Evolutionary conservation across 2,797 vertebrate species (phyloP), one percentile per base, ranked within the genome.

Genomic region (Steatocranus sp.): DNA sequence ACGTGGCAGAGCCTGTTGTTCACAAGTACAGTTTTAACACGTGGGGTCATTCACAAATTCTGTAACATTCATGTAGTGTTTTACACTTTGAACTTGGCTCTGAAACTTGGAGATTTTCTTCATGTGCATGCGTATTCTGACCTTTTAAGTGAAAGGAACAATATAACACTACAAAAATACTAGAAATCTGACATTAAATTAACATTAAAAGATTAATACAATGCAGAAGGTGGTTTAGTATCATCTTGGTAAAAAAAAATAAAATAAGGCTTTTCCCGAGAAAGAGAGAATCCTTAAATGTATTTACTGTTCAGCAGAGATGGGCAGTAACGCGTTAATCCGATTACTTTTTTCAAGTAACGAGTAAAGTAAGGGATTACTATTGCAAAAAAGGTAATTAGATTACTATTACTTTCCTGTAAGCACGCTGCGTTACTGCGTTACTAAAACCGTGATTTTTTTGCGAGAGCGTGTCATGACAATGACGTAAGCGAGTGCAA

Each of bases 261-360:
- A 18, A 68, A 0, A 20, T 5, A 27, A 43, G 23, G 1, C 14
- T 46, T 43, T 70, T 38, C 63, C 63, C 6, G 2, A 18, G 38
- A 70, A 23, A 46, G 8, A 25, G 20, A 25, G 32, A 61, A 61
- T 8, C 56, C 56, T 11, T n/a, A 34, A n/a, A 61, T 61, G 30
- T 34, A n/a, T 61, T 61, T 68, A 68, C 8, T 1, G 63, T 41
- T 68, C 61, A 41, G 20, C 4, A 56, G 53, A 56, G 25, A 56
- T 56, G 3, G 25, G 14, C 53, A 56, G 53, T 30, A 56, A 56
- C 2, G 5, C 25, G 25, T 25, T 25, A 54, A 54, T 54, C 14
- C 0, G 1, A 56, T 56, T 56, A 10, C 53, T 30, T 56, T 56
- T 30, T 0, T 56, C 53, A 56, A 56, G 0, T 2, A 1, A 17